Percentiles rank a stretch among this genome's conserved stretches.
These are phyloP conservation scores for Orchestes rusci DNA, from an alignment of 2,888 invertebrate species.

Conservation along the genomic window DNA sequence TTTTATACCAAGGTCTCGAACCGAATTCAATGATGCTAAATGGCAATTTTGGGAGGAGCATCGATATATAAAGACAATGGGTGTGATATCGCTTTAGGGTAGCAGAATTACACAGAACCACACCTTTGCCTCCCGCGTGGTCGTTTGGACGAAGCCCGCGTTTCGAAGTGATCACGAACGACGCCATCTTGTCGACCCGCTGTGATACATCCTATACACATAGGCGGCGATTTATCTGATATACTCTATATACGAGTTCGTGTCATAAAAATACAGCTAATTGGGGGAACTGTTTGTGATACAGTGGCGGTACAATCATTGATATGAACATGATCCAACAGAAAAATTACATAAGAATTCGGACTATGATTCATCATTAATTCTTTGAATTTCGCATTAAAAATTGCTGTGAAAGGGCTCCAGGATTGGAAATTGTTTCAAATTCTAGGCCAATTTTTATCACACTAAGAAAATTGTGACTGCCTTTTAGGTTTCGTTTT, in stretches of 20 bases:
- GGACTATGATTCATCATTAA: no score
- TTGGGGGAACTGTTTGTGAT: no score
- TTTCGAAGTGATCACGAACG: slow-evolving; percentile 26
- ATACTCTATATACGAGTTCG: neutral
- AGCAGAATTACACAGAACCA: slow-evolving; percentile 33
- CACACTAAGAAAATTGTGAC: no score
- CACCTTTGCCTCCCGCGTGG: slow-evolving; percentile 39
- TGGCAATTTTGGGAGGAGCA: slow-evolving; percentile 34
- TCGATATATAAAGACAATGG: slow-evolving; percentile 37
- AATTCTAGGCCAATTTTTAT: no score
- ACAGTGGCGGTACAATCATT: no score
- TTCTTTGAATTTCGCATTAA: no score
- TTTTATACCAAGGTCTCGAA: no score
- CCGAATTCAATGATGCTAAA: slow-evolving; percentile 7
- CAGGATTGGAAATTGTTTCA: no score
- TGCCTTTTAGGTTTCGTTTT: no score
- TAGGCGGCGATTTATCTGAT: slow-evolving; percentile 18
- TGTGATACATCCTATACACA: slow-evolving; percentile 26
- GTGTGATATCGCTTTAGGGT: slow-evolving; percentile 37
- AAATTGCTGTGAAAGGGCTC: no score
- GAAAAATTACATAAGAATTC: no score
- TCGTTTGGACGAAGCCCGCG: slow-evolving; percentile 26
- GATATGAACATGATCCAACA: no score
- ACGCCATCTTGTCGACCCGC: slow-evolving; percentile 39
- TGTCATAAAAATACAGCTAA: neutral